Evolutionary conservation across 2,888 invertebrate genomes (phyloP), one percentile per base, ranked within the genome.

Genomic region (Laspeyria flexula): DNA sequence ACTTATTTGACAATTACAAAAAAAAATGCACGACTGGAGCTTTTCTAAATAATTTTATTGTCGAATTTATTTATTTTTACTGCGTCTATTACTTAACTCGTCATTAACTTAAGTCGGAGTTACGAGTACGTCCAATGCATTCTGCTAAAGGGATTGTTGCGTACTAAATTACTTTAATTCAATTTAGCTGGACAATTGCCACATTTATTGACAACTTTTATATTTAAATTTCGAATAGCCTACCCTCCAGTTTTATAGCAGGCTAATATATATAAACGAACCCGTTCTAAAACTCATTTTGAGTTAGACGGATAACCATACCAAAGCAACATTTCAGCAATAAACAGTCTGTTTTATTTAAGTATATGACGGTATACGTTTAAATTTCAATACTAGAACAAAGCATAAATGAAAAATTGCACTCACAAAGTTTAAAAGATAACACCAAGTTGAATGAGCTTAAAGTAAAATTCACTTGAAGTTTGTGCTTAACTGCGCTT

Each of bases 31-130:
- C n/a, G n/a, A n/a, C n/a, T n/a, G n/a, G n/a, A n/a, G n/a, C n/a
- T n/a, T n/a, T n/a, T n/a, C n/a, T n/a, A n/a, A n/a, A n/a, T n/a
- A n/a, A n/a, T n/a, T n/a, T n/a, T n/a, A n/a, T n/a, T n/a, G n/a
- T n/a, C n/a, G n/a, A n/a, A n/a, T n/a, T n/a, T n/a, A n/a, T n/a
- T n/a, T n/a, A n/a, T n/a, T n/a, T n/a, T n/a, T n/a, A n/a, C n/a
- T n/a, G n/a, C n/a, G n/a, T n/a, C n/a, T n/a, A n/a, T n/a, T n/a
- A n/a, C n/a, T 76, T 75, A 72, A 71, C 69, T 58, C 43, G 46
- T 60, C 56, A 78, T 79, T 78, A 75, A 65, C 79, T 77, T 79
- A 77, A 78, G 71, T 72, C 63, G 58, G 49, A 53, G 7, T 23
- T 13, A 9, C 12, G 39, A 35, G 27, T 43, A 42, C 9, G 39